Base-by-base conservation (phyloP, 2,888 invertebrate species). In the Trissolcus brochymenae region DNA sequence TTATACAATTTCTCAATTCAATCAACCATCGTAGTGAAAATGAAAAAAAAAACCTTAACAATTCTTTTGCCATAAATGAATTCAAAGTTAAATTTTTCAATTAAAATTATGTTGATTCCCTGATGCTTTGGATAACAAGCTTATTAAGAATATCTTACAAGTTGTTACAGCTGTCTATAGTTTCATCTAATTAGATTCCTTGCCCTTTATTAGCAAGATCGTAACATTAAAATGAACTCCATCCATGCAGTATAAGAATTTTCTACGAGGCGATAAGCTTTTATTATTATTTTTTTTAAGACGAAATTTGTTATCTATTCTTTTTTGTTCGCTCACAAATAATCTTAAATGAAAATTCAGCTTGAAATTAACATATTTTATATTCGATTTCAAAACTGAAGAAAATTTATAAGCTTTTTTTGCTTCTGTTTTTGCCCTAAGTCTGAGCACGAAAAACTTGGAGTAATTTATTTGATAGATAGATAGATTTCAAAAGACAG, bases 121-220 rank as follows among this genome's bases (percentile, higher is more conserved):
- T 29, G 56, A 56, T 56, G 43, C 50, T 61, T 61, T 56, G 50
- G 62, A 62, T 71, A 61, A 71, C 51, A 57, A 62, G 51, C 46
- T 51, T 57, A 71, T 62, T 56, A 55, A 50, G 43, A 51, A 56
- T 55, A 43, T 62, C 57, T 71, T 56, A 55, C 55, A 57, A 71
- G 55, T 62, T 57, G 62, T 57, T 56, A 56, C 53, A 62, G 51
- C 53, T 53, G 71, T 57, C 57, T 59, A 72, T 72, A 72, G 57
- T 64, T 72, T 59, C 59, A 64, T 72, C 53, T 59, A 71, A 71
- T 71, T 64, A 71, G 56, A 71, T 61, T 57, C 56, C 57, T 43
- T n/a, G 14, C 51, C 46, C 40, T 57, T 65, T 65, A 64, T 51
- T 65, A 72, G 65, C 59, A 49, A 54, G 54, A 40, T 35, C 51